Evolutionary conservation across 53 echinoderm and acorn worm genomes (phyloP).

Genomic region (Echinometra lucunter): DNA sequence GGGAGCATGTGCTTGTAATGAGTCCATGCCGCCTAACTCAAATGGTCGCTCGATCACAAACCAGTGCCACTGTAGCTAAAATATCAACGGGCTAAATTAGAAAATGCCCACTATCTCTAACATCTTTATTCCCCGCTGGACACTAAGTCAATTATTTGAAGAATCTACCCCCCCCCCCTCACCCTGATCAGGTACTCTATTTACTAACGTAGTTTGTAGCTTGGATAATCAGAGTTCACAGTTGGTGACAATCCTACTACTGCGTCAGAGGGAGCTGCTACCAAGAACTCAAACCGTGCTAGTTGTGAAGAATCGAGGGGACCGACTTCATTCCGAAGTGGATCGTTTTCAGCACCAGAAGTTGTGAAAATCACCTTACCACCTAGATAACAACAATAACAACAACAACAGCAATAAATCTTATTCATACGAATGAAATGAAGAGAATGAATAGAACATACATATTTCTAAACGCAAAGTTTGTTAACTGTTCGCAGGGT

Average conservation of each 20-base stretch:
- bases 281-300: slow-evolving; percentile 33
- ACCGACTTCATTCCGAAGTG: slow-evolving; percentile 24
- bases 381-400: not conserved
- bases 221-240: not conserved
- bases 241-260: slow-evolving; percentile 4
- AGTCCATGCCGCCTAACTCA: too few species aligned
- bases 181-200: not conserved
- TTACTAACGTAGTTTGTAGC: slow-evolving; percentile 54
- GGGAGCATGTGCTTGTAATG: too few species aligned
- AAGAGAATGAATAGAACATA: not conserved
- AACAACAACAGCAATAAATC: not conserved
- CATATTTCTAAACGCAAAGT: too few species aligned
- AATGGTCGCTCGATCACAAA: not conserved
- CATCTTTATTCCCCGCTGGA: too few species aligned
- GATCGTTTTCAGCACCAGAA: not conserved
- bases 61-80: too few species aligned
- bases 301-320: slow-evolving; percentile 2
- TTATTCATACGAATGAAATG: not conserved
- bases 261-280: slow-evolving; percentile 20
- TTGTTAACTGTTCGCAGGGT: too few species aligned
- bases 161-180: not conserved
- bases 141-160: not conserved
- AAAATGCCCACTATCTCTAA: not conserved
- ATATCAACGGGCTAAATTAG: not conserved
- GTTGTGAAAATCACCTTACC: slow-evolving; percentile 34